Evolutionary conservation across 2,797 vertebrate species (phyloP), one percentile per base, ranked within the genome.

Genomic region (Mastacembelus armatus): DNA sequence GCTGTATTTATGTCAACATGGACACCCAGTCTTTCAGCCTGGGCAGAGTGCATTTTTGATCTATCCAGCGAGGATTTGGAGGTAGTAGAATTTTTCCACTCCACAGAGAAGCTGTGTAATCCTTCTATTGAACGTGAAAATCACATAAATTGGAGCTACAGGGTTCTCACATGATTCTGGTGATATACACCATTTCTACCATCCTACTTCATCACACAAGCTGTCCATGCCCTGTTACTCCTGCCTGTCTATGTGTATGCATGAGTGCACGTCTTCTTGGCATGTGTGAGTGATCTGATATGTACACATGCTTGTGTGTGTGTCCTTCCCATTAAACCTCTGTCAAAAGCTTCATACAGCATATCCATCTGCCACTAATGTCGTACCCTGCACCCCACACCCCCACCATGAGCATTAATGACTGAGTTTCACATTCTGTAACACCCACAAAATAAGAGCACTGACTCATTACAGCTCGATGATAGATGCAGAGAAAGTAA

Each of bases 381-480:
- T 42, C 9, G 10, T 39, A 42, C 18, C 18, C 18, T 12, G n/a
- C 62, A 42, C 3, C 4, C 18, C n/a, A 30, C 38, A 11, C 16
- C 38, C 12, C 10, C n/a, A 33, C 42, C 44, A n/a, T 66, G 33
- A 50, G 66, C 66, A 44, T 68, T 85, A 87, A 90, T 82, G 71
- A 58, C 39, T 3, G 15, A 19, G 57, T 62, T 70, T 71, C 45
- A 64, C 63, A 85, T 75, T 69, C 42, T 79, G 74, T 72, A 80
- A 84, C 78, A 64, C 74, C 77, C 78, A 85, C 78, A 51, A 78
- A 90, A 88, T 75, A 85, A 58, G 57, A 82, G 56, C 15, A 30
- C 61, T 61, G 84, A 91, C 83, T 85, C 79, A 87, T 90, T 89
- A 86, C 71, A 72, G 77, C 67, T 45, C 69, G 80, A 90, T 87